A percentile compares a stretch with the other conserved stretches of the same genome.
phyloP scores from a whole-genome alignment of 1,140 invertebrate species.

The Atta texana region DNA sequence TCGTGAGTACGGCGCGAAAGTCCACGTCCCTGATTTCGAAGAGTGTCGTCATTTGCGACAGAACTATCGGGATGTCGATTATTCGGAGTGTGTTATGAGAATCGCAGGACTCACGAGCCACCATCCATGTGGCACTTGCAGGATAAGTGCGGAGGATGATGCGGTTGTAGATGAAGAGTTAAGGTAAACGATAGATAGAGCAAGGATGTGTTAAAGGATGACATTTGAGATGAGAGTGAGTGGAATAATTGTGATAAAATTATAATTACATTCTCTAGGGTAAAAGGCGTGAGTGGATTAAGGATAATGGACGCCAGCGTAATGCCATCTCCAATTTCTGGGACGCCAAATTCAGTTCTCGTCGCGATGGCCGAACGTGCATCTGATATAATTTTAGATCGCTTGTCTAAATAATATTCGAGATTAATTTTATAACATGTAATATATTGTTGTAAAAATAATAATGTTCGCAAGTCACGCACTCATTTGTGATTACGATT shows the following conservation, averaged over 20 bases:
- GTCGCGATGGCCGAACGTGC: conserved; percentile 89
- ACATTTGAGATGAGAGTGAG: not conserved
- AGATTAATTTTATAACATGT: not conserved
- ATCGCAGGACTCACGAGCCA: conserved; percentile 89
- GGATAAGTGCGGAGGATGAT: conserved; percentile 86
- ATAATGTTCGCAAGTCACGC: not conserved
- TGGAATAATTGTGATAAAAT: conserved; percentile 55
- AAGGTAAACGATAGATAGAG: conserved; percentile 81
- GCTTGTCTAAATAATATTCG: not conserved
- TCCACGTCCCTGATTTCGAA: conserved; percentile 89
- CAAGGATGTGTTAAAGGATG: not conserved
- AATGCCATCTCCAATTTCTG: conserved; percentile 89
- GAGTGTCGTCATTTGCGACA: conserved; percentile 86
- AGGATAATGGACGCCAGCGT: conserved; percentile 91
- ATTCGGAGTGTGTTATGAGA: conserved; percentile 89
- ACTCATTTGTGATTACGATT: not conserved
- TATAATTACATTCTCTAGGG: conserved; percentile 84
- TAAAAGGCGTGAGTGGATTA: conserved; percentile 88
- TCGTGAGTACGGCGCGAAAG: conserved; percentile 87
- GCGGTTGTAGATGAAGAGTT: conserved; percentile 88
- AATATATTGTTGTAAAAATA: not conserved
- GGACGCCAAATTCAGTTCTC: conserved; percentile 90
- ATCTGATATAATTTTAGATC: conserved; percentile 84
- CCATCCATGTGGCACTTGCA: conserved; percentile 90
- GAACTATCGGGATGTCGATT: conserved; percentile 86